These are phyloP conservation scores for Drosophila neotestacea DNA, from an alignment of 2,888 invertebrate species.

Conservation along the genomic window DNA sequence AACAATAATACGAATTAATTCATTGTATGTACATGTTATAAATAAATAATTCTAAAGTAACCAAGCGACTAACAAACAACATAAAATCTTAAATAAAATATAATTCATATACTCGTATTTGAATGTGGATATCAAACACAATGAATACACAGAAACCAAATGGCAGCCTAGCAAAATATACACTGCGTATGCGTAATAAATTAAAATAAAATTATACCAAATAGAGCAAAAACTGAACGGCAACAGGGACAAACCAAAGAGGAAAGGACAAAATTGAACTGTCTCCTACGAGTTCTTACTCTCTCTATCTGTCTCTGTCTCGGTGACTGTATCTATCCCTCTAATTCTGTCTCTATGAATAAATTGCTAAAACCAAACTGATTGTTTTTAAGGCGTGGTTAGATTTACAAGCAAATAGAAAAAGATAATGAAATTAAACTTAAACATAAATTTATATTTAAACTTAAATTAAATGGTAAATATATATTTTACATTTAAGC, in stretches of 20 bases:
- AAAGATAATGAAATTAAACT: constrained; percentile 42
- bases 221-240: constrained; percentile 31
- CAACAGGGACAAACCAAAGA: not conserved
- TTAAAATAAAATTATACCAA: constrained; percentile 50
- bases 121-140: constrained; percentile 67
- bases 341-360: constrained; percentile 39
- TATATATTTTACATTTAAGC: constrained; percentile 67
- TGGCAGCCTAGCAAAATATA: constrained; percentile 76
- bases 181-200: constrained; percentile 73
- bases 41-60: constrained; percentile 70
- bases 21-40: constrained; percentile 77
- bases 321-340: constrained; percentile 11
- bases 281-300: not conserved
- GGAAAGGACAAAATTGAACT: constrained; percentile 10
- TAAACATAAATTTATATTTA: constrained; percentile 36
- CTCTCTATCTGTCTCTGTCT: constrained; percentile 19
- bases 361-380: constrained; percentile 71
- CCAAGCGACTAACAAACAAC: constrained; percentile 46
- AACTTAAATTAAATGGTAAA: constrained; percentile 62
- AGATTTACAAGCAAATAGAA: constrained; percentile 50
- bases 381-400: constrained; percentile 74
- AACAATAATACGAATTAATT: constrained; percentile 68
- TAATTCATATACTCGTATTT: constrained; percentile 52
- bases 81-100: constrained; percentile 46
- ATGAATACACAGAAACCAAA: constrained; percentile 35